Base-by-base conservation (phyloP, 1,140 invertebrate species). In the Solenopsis invicta region DNA sequence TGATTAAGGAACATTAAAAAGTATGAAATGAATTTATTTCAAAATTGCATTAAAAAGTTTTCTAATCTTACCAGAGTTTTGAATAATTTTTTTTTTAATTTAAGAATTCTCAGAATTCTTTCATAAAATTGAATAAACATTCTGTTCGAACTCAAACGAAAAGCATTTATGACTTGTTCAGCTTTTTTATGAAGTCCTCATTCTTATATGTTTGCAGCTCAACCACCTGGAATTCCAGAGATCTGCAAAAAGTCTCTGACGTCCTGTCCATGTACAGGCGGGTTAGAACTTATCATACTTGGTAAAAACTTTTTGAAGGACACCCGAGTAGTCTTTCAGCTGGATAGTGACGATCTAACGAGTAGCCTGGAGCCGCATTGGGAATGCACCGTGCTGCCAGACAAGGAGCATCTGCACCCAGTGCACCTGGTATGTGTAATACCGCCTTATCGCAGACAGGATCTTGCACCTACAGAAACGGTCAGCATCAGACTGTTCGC, bases 301-400 rank as follows among this genome's bases (percentile, higher is more conserved):
- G 99, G 99, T 12, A 99, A 99, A 95, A 99, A 99, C 95, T 99
- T 99, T 94, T 96, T 99, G 16, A 99, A 99, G 95, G 98, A 99
- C 94, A 99, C 98, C 1, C 96, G 97, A 75, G 97, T 99, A 10
- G 96, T 98, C 59, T 99, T 99, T 94, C 97, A 98, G 94, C 95
- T 98, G 92, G 95, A 96, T 93, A 94, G 93, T 91, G 93, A 95
- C 62, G 96, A 96, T 85, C 52, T 94, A 89, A 95, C 92, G 93
- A 95, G 66, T 85, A 95, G 34, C 74, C 89, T 89, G 41, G 95
- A 96, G 12, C 94, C 96, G 0, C 93, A 96, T 3, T 98, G 98
- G 98, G 97, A 98, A 92, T 97, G 97, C 90, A 96, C 96, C 48
- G 97, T 98, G 4, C 93, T 96, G 50, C 98, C 98, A 0, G 97